These are phyloP conservation scores for Sarcophilus harrisii DNA, from an alignment of 2,797 vertebrate species.

Conservation along the genomic window DNA sequence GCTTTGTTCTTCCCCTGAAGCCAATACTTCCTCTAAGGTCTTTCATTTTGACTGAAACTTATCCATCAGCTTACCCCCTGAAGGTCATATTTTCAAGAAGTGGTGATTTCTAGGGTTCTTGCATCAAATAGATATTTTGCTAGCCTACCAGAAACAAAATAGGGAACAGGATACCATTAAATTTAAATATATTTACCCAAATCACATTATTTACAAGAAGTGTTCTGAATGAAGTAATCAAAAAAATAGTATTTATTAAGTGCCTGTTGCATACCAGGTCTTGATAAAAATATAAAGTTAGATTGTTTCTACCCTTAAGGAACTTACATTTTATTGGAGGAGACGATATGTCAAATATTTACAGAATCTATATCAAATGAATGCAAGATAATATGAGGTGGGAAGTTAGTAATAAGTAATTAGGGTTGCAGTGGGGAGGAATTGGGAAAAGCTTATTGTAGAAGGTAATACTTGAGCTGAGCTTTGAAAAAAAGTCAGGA, in stretches of 20 bases:
- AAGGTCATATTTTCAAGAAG: constrained; percentile 4
- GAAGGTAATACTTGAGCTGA: background rate
- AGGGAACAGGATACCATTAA: constrained; percentile 13
- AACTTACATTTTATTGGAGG: background rate
- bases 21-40: constrained; percentile 53
- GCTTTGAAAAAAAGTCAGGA: background rate
- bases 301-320: background rate
- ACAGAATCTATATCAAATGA: background rate
- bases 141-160: background rate
- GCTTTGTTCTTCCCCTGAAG: constrained; percentile 52
- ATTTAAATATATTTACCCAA: constrained; percentile 14
- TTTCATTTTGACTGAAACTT: constrained; percentile 61
- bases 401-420: background rate
- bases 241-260: constrained; percentile 39
- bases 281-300: background rate
- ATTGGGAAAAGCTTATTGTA: background rate
- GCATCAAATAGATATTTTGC: constrained; percentile 20
- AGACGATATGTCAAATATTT: background rate
- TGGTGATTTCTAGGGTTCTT: constrained; percentile 51
- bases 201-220: constrained; percentile 51
- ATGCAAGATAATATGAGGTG: background rate
- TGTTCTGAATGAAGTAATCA: constrained; percentile 43
- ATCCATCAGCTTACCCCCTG: constrained; percentile 34
- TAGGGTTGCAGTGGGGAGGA: background rate
- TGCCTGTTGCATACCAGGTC: background rate